A percentile compares a stretch with the other conserved stretches of the same genome.
Conservation (phyloP, 2,113 vertebrate species). For the Semnornis frantzii region DNA sequence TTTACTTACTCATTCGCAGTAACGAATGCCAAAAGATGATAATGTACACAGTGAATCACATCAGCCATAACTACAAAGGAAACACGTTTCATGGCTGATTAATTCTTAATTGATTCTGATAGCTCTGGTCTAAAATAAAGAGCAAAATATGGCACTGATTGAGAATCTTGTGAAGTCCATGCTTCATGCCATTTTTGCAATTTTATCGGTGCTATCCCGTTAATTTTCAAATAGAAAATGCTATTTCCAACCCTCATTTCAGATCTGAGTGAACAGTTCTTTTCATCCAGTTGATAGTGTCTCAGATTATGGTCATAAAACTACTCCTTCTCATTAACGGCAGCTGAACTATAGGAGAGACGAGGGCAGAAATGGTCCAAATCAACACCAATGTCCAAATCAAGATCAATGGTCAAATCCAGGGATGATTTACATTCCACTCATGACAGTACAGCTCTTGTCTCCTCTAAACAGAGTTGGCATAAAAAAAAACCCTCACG, state of each 20-base stretch:
- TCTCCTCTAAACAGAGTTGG: background rate
- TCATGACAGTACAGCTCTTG: background rate
- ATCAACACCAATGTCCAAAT: background rate
- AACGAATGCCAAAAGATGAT: background rate
- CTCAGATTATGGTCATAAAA: background rate
- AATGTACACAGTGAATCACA: background rate
- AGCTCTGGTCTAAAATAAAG: background rate
- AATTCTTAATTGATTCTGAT: slow-evolving; percentile 12
- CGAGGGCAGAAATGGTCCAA: background rate
- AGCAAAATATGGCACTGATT: background rate
- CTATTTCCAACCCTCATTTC: background rate
- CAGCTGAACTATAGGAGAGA: background rate
- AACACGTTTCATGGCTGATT: background rate
- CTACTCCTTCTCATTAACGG: background rate
- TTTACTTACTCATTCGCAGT: background rate
- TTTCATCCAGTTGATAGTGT: background rate
- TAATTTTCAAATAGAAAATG: background rate
- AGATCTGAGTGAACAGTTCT: background rate
- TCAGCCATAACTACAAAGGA: background rate
- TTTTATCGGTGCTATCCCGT: background rate
- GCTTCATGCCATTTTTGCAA: background rate
- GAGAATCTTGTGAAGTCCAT: background rate
- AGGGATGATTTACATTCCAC: background rate
- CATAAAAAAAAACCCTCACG: background rate
- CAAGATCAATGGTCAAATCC: background rate